Evolutionary conservation across 2,113 vertebrate species (phyloP).

Genomic region (Oophaga pumilio): DNA sequence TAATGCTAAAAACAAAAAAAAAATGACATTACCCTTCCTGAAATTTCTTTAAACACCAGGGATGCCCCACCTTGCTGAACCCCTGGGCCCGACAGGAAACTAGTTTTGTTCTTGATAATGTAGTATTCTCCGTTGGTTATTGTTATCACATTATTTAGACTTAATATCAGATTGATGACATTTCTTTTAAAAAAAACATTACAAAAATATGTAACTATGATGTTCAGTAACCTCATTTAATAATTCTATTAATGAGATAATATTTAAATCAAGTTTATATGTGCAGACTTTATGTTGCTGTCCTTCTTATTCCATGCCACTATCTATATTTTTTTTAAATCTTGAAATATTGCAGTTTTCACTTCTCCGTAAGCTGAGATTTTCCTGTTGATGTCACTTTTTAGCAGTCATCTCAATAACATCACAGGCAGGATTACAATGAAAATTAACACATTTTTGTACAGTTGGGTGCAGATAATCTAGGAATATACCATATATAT

Average conservation of each 20-base stretch:
- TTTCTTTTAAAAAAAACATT: neutral
- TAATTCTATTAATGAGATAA: neutral
- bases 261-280: neutral
- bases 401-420: neutral
- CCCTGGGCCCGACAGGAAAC: neutral
- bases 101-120: neutral
- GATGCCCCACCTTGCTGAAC: neutral
- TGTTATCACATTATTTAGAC: neutral
- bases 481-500: neutral
- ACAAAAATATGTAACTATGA: neutral
- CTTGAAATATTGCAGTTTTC: neutral
- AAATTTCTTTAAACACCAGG: neutral
- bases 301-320: neutral
- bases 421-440: neutral
- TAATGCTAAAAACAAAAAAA: neutral
- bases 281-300: neutral
- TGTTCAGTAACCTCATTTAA: neutral
- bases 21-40: neutral
- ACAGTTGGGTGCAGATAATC: neutral
- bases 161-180: neutral
- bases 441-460: neutral
- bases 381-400: neutral
- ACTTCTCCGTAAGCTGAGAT: neutral
- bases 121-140: neutral
- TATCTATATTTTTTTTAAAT: neutral